phyloP scores from a whole-genome alignment of 2,797 vertebrate genomes.

The Pyrocephalus nanus region DNA sequence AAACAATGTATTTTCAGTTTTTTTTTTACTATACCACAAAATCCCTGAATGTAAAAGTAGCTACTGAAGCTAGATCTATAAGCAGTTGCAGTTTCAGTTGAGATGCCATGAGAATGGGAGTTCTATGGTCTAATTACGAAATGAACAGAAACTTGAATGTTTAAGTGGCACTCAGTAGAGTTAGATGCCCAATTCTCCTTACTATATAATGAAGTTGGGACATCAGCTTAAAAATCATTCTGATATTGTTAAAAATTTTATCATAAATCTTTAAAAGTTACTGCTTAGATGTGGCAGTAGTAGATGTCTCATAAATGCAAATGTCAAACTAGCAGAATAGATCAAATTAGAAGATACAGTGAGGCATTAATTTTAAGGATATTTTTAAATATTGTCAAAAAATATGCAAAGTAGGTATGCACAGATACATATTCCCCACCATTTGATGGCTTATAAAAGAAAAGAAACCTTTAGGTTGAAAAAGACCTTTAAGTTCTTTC shows the following conservation, averaged over 20 bases:
- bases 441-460: neutral
- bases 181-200: neutral
- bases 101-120: neutral
- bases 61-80: neutral
- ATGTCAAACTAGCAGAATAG: neutral
- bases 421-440: neutral
- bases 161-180: neutral
- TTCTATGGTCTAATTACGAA: neutral
- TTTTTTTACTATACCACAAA: neutral
- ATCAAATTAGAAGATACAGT: neutral
- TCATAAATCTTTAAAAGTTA: neutral
- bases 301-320: neutral
- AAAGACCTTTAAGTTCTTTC: neutral
- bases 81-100: neutral
- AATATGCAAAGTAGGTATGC: neutral
- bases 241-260: neutral
- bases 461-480: neutral
- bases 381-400: neutral
- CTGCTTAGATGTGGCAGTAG: neutral
- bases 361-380: neutral
- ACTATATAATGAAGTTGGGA: neutral
- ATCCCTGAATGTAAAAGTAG: neutral
- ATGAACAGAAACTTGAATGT: neutral
- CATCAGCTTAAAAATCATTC: neutral
- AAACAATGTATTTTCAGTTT: neutral